A percentile compares a stretch with the other conserved stretches of the same genome.
These are phyloP conservation scores for Misgurnus mizolepis DNA, from an alignment of 2,113 vertebrate genomes.

Conservation along the genomic window DNA sequence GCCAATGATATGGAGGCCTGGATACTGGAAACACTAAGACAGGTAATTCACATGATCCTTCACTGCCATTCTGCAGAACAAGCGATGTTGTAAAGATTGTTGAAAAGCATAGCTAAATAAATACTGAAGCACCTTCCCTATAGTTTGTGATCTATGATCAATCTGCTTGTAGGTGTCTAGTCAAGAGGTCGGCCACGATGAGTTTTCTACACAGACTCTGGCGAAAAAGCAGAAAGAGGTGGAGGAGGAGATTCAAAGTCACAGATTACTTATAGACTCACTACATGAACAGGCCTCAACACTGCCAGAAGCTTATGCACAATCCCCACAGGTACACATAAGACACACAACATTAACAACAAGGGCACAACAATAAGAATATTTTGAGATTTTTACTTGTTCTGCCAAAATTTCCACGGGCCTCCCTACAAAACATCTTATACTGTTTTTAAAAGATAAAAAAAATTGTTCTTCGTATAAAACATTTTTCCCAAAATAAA, in stretches of 20 bases:
- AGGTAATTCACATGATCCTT: slow-evolving; percentile 49
- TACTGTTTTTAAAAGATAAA: too few relatives aligned
- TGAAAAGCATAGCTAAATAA: too few relatives aligned
- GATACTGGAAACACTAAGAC: slow-evolving; percentile 82
- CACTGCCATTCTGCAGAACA: background rate
- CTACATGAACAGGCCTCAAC: slow-evolving; percentile 79
- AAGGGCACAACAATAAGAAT: too few relatives aligned
- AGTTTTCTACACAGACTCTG: slow-evolving; percentile 88
- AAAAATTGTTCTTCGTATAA: too few relatives aligned
- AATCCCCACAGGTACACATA: slow-evolving; percentile 65
- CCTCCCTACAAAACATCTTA: too few relatives aligned
- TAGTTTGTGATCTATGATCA: background rate
- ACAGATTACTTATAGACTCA: slow-evolving; percentile 80
- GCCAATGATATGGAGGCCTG: slow-evolving; percentile 88
- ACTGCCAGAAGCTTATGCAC: slow-evolving; percentile 69
- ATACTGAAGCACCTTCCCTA: too few relatives aligned
- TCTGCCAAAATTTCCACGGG: too few relatives aligned
- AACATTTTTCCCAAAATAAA: too few relatives aligned
- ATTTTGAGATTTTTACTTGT: too few relatives aligned
- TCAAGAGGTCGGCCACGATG: slow-evolving; percentile 87
- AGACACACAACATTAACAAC: background rate
- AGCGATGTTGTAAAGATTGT: too few relatives aligned
- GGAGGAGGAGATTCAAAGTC: slow-evolving; percentile 88
- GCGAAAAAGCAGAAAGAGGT: slow-evolving; percentile 88
- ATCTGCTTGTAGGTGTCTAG: slow-evolving; percentile 74